Percentiles rank a stretch among this genome's conserved stretches.
phyloP scores from a whole-genome alignment of 37 sponge, comb jelly and placozoan species.

The Spongilla lacustris region DNA sequence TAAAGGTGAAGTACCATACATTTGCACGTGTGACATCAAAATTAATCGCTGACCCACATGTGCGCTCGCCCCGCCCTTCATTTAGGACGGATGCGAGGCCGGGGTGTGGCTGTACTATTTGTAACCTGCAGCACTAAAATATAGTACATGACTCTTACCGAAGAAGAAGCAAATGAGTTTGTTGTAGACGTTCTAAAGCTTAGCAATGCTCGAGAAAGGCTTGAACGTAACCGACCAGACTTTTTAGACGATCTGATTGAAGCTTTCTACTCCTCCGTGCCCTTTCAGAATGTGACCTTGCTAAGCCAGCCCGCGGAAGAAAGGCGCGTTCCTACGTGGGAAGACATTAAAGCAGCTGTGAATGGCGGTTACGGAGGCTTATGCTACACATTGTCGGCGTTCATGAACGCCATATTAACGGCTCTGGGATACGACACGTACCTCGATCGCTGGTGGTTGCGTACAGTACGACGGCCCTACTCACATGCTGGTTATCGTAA shows the following conservation, averaged over 20 bases:
- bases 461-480: background rate
- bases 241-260: slow-evolving; percentile 20
- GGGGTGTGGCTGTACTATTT: too few species aligned
- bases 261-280: slow-evolving; percentile 11
- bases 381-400: background rate
- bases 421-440: slow-evolving; percentile 3
- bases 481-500: background rate
- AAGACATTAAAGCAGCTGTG: slow-evolving; percentile 13
- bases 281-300: slow-evolving; percentile 27
- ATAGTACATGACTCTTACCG: background rate
- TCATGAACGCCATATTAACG: slow-evolving; percentile 11
- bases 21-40: too few species aligned
- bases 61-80: too few species aligned
- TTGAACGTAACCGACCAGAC: background rate
- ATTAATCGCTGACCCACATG: too few species aligned
- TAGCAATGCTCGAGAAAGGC: background rate
- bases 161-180: slow-evolving; percentile 18
- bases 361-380: background rate
- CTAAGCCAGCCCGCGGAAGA: background rate
- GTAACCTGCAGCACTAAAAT: too few species aligned
- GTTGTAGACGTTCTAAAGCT: background rate
- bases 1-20: too few species aligned
- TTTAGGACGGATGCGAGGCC: too few species aligned
- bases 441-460: background rate
- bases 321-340: slow-evolving; percentile 10